These are phyloP conservation scores for Baccha elongata DNA, from an alignment of 2,888 invertebrate species.

Conservation along the genomic window DNA sequence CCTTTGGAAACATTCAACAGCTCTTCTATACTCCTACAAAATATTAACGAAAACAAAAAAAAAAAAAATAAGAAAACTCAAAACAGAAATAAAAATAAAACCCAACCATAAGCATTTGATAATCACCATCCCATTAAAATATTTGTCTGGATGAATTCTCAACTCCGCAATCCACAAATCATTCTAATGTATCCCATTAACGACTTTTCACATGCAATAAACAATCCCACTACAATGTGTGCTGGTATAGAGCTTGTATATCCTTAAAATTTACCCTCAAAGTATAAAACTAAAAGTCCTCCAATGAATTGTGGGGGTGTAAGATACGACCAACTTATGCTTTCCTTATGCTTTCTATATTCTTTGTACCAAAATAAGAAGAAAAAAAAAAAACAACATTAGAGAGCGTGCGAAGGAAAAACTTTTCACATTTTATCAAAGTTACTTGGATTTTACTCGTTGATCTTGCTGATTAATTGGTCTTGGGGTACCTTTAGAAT, in stretches of 20 bases:
- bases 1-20: slow-evolving; percentile 31
- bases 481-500: neutral
- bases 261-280: slow-evolving; percentile 56
- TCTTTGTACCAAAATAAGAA: neutral
- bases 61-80: neutral
- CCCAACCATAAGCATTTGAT: slow-evolving; percentile 63
- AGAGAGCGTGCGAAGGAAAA: slow-evolving; percentile 43
- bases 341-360: neutral
- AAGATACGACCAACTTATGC: neutral
- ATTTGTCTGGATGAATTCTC: slow-evolving; percentile 69
- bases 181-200: slow-evolving; percentile 70
- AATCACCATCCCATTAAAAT: slow-evolving; percentile 68
- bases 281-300: slow-evolving; percentile 17
- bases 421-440: slow-evolving; percentile 40
- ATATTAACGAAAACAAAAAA: neutral
- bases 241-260: no score
- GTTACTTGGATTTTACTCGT: slow-evolving; percentile 18
- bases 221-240: slow-evolving; percentile 68
- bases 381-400: neutral
- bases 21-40: slow-evolving; percentile 22
- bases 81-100: neutral
- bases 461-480: slow-evolving; percentile 37
- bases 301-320: neutral
- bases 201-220: slow-evolving; percentile 72
- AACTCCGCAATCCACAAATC: slow-evolving; percentile 66